Percentiles rank a stretch among this genome's conserved stretches.
Conservation (phyloP, 2,888 invertebrate species). For the Drosophila mercatorum region DNA sequence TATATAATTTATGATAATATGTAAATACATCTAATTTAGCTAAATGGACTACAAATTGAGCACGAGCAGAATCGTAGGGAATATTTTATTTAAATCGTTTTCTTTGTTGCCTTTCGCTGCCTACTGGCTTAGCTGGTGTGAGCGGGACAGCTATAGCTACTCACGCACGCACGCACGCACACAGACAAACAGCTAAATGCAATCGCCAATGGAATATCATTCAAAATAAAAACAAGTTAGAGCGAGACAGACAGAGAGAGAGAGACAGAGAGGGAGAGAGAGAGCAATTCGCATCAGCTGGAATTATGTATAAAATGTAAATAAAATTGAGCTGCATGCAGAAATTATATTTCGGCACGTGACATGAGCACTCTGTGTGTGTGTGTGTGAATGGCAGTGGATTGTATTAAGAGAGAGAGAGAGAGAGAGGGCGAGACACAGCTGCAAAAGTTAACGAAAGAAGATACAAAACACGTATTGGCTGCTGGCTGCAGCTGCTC, state of each 20-base stretch:
- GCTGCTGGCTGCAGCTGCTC: constrained; percentile 26
- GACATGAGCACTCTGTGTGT: constrained; percentile 67
- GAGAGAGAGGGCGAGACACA: not conserved
- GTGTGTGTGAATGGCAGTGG: constrained; percentile 48
- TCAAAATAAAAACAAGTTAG: constrained; percentile 12
- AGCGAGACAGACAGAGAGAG: not conserved
- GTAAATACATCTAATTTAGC: constrained; percentile 18
- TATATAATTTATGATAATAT: not conserved
- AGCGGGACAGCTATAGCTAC: constrained; percentile 14
- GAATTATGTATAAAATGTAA: constrained; percentile 61
- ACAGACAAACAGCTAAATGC: constrained; percentile 16
- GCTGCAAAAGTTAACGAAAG: constrained; percentile 38
- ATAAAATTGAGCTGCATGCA: constrained; percentile 75
- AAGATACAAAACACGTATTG: constrained; percentile 39
- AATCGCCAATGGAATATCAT: constrained; percentile 40
- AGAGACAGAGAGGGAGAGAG: not conserved
- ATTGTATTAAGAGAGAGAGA: constrained; percentile 32
- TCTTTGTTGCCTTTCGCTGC: constrained; percentile 2
- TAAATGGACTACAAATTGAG: constrained; percentile 13
- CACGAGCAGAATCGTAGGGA: constrained; percentile 6
- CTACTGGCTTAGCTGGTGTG: constrained; percentile 2
- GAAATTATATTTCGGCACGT: constrained; percentile 58
- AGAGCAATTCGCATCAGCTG: constrained; percentile 35
- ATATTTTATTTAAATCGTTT: not conserved
- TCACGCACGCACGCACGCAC: constrained; percentile 10